A percentile compares a stretch with the other conserved stretches of the same genome.
Evolutionary conservation across 2,888 invertebrate species (phyloP).

Genomic region (Saturnia japonica): DNA sequence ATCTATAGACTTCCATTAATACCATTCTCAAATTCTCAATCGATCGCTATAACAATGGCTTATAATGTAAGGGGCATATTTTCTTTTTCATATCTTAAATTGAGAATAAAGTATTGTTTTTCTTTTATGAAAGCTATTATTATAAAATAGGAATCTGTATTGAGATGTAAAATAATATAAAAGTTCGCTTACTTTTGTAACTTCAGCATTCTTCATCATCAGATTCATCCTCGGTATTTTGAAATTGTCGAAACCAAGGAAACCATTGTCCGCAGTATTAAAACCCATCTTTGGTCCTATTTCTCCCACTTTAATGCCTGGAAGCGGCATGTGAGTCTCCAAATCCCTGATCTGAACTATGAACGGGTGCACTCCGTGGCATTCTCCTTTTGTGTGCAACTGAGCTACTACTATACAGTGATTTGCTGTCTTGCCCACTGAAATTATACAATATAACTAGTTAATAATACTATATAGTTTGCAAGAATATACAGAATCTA

Average conservation of each 20-base stretch:
- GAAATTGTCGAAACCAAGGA: conserved; percentile 90
- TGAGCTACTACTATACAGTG: conserved; percentile 95
- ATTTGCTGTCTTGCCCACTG: conserved; percentile 95
- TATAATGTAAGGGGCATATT: no score
- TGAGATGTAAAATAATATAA: background rate
- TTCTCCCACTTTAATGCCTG: conserved; percentile 94
- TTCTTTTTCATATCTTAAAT: no score
- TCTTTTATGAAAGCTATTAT: no score
- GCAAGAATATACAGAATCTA: background rate
- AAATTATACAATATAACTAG: conserved; percentile 39
- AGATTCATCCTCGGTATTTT: conserved; percentile 92
- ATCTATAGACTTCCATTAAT: no score
- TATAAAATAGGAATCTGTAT: background rate
- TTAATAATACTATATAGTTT: background rate
- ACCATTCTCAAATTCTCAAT: no score
- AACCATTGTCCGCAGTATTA: conserved; percentile 95
- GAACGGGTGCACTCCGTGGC: conserved; percentile 94
- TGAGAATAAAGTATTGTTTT: no score
- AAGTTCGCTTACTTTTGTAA: conserved; percentile 62
- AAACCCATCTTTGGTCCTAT: conserved; percentile 96
- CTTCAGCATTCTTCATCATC: conserved; percentile 96
- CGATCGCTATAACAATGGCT: no score
- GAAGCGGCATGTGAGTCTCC: conserved; percentile 91
- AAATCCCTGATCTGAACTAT: conserved; percentile 93
- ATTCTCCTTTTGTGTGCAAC: conserved; percentile 88